Evolutionary conservation across 1,140 invertebrate species (phyloP).

Genomic region (Drosophila equinoxialis): DNA sequence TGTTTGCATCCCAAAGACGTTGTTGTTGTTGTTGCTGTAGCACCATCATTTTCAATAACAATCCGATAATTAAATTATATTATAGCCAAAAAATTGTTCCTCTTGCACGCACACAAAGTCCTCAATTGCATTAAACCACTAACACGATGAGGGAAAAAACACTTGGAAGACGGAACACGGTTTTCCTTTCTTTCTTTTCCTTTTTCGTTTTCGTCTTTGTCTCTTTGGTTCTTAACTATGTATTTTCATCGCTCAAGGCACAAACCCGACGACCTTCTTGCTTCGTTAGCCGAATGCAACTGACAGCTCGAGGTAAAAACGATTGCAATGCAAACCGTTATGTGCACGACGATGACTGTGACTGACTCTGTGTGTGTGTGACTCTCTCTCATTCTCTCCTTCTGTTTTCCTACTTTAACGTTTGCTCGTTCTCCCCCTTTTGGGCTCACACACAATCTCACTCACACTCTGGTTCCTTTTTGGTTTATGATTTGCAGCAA

Average conservation of each 20-base stretch:
- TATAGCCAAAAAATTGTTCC: conserved; percentile 3
- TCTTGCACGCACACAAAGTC: conserved; percentile 10
- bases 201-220: conserved; percentile 14
- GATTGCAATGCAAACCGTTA: conserved; percentile 48
- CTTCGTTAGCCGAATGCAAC: conserved; percentile 69
- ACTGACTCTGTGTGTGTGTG: conserved; percentile 1
- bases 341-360: conserved; percentile 22
- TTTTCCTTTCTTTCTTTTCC: background rate
- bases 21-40: conserved; percentile 70
- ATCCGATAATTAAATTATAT: conserved; percentile 8
- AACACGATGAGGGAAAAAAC: conserved; percentile 4
- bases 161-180: conserved; percentile 1
- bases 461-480: conserved; percentile 9
- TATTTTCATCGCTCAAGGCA: conserved; percentile 27
- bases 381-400: conserved; percentile 15
- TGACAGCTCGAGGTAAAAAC: conserved; percentile 38
- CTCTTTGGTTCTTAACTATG: conserved; percentile 6
- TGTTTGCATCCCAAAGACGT: conserved; percentile 51
- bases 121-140: conserved; percentile 24
- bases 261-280: conserved; percentile 46
- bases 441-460: background rate
- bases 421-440: background rate
- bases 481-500: conserved; percentile 54
- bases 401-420: conserved; percentile 7
- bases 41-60: conserved; percentile 64